phyloP scores from a whole-genome alignment of 2,888 invertebrate species.

The Eudasyphora cyanicolor region DNA sequence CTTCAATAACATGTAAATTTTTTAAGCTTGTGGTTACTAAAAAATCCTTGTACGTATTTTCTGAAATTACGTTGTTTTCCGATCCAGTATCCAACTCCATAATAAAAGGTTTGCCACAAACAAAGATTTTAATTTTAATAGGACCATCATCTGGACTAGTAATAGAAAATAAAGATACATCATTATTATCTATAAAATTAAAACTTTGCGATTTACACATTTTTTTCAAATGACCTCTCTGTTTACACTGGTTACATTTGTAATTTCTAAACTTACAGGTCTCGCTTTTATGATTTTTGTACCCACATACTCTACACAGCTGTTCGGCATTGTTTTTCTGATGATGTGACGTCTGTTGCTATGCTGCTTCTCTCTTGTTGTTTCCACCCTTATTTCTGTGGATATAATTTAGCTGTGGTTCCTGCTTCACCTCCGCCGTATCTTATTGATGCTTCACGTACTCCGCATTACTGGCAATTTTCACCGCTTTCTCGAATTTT shows the following conservation, averaged over 20 bases:
- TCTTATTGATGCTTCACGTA: slow-evolving; percentile 57
- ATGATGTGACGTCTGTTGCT: background rate
- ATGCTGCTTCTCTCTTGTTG: background rate
- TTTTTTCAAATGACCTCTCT: slow-evolving; percentile 61
- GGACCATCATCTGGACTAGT: background rate
- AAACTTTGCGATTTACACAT: slow-evolving; percentile 46
- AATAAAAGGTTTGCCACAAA: slow-evolving; percentile 46
- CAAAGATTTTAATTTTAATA: slow-evolving; percentile 33
- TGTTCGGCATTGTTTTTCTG: background rate
- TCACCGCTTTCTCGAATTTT: slow-evolving; percentile 46
- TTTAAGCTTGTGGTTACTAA: slow-evolving; percentile 26
- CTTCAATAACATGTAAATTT: slow-evolving; percentile 32
- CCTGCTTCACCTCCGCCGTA: slow-evolving; percentile 32
- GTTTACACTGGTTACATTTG: slow-evolving; percentile 51
- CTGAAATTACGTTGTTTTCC: slow-evolving; percentile 51
- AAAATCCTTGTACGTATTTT: slow-evolving; percentile 29
- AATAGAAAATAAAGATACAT: slow-evolving; percentile 34
- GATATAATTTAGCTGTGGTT: background rate
- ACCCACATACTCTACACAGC: slow-evolving; percentile 41
- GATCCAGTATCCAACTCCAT: slow-evolving; percentile 61
- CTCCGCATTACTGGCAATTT: slow-evolving; percentile 54
- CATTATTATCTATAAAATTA: slow-evolving; percentile 37
- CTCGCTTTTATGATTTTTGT: slow-evolving; percentile 52
- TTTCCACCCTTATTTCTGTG: slow-evolving; percentile 2
- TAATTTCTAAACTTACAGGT: slow-evolving; percentile 54